Percentiles rank a stretch among this genome's conserved stretches.
phyloP scores from a whole-genome alignment of 2,888 invertebrate genomes.

The Lasius platythorax region DNA sequence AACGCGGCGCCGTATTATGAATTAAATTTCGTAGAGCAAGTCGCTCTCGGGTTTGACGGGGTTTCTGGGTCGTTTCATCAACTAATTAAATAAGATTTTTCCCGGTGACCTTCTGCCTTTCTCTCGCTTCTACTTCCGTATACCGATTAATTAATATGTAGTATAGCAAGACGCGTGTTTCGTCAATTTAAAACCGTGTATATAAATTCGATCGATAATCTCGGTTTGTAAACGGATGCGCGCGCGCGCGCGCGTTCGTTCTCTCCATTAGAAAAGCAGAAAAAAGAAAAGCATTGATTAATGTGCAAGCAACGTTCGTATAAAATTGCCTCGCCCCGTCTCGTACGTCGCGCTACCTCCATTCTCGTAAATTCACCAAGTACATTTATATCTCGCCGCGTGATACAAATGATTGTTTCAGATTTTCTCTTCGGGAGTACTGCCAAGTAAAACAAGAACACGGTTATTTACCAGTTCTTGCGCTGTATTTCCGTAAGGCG shows the following conservation, averaged over 20 bases:
- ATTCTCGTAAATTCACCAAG: conserved; percentile 20
- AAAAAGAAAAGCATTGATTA: conserved; percentile 23
- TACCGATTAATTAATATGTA: conserved; percentile 36
- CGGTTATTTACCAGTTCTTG: conserved; percentile 28
- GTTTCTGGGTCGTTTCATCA: conserved; percentile 72
- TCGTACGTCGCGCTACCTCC: not conserved
- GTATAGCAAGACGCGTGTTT: not conserved
- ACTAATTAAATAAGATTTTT: conserved; percentile 78
- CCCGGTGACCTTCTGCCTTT: conserved; percentile 22
- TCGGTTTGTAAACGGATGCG: conserved; percentile 6
- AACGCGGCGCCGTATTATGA: conserved; percentile 69
- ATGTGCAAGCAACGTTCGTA: conserved; percentile 15
- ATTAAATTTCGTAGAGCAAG: conserved; percentile 69
- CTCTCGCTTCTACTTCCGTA: not conserved
- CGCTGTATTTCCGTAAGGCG: conserved; percentile 1
- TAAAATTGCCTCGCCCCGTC: conserved; percentile 11
- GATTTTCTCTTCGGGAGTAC: conserved; percentile 18
- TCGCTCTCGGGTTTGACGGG: conserved; percentile 57
- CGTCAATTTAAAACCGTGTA: conserved; percentile 5
- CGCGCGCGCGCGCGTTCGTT: not conserved
- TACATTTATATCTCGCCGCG: conserved; percentile 25
- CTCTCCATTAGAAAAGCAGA: conserved; percentile 3
- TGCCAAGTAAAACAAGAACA: conserved; percentile 37
- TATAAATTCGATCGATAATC: conserved; percentile 11
- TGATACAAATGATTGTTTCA: conserved; percentile 31